phyloP scores from a whole-genome alignment of 2,888 invertebrate genomes.

The Branchellion lobata region DNA sequence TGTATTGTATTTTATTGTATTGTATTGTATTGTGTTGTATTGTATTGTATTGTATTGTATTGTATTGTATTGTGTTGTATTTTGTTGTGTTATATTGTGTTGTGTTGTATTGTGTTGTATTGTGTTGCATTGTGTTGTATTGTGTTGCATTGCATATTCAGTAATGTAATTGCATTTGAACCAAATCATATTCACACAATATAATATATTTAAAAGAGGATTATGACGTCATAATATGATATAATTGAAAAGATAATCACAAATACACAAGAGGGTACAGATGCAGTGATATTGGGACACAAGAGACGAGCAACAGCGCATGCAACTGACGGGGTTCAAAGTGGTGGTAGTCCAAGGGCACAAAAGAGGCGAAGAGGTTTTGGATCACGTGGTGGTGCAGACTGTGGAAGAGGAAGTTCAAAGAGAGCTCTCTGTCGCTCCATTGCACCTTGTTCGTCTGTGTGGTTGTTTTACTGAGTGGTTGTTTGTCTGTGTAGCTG shows the following conservation, averaged over 20 bases:
- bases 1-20: no score
- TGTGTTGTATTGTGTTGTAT: not conserved
- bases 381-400: not conserved
- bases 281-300: no score
- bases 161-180: no score
- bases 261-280: no score
- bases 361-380: conserved; percentile 13
- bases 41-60: no score
- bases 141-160: not conserved
- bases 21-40: no score
- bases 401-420: conserved; percentile 23
- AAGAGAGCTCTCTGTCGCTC: not conserved
- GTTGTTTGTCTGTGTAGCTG: not conserved
- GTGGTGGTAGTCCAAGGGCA: not conserved
- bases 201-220: no score
- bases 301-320: no score
- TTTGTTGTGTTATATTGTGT: no score
- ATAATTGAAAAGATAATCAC: not conserved
- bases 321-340: conserved; percentile 27
- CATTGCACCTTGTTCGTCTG: conserved; percentile 22
- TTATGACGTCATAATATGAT: not conserved
- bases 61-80: no score
- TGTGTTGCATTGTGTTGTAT: not conserved
- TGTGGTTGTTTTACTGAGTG: not conserved
- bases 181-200: no score